These are phyloP conservation scores for Lasioglossum marginatum DNA, from an alignment of 2,888 invertebrate genomes.

Conservation along the genomic window DNA sequence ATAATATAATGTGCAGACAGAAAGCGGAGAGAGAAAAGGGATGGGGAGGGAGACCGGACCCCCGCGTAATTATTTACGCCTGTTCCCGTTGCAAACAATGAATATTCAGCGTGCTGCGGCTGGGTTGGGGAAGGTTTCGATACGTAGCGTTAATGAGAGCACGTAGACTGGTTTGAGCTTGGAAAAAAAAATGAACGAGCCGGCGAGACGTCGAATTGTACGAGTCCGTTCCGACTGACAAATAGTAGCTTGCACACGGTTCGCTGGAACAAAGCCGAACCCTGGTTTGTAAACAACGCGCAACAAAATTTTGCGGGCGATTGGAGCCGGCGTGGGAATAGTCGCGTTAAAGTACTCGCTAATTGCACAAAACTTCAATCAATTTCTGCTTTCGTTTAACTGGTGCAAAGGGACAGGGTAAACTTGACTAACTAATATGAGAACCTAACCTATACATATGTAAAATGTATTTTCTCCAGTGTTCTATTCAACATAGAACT, in stretches of 20 bases:
- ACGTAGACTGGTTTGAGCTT: conserved; percentile 20
- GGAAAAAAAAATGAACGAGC: conserved; percentile 15
- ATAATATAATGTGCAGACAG: conserved; percentile 26
- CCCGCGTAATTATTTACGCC: conserved; percentile 49
- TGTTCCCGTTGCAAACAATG: conserved; percentile 39
- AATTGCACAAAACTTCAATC: conserved; percentile 23
- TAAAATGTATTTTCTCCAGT: neutral
- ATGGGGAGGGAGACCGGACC: neutral
- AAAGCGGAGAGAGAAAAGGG: neutral
- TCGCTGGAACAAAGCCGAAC: conserved; percentile 21
- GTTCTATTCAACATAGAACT: neutral
- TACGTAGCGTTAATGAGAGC: conserved; percentile 47
- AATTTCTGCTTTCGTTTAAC: neutral
- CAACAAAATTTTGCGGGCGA: conserved; percentile 34
- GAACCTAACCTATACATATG: neutral
- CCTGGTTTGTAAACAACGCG: conserved; percentile 19
- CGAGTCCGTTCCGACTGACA: conserved; percentile 17
- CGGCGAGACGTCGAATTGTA: conserved; percentile 36
- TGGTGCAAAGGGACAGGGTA: neutral
- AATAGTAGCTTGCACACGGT: conserved; percentile 35
- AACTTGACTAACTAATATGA: neutral
- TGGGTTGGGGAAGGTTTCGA: conserved; percentile 40
- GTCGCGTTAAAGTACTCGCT: neutral
- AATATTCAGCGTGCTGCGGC: conserved; percentile 38
- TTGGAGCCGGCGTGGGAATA: neutral